Evolutionary conservation across 2,888 invertebrate species (phyloP).

Genomic region (Rhabditoides inermis): DNA sequence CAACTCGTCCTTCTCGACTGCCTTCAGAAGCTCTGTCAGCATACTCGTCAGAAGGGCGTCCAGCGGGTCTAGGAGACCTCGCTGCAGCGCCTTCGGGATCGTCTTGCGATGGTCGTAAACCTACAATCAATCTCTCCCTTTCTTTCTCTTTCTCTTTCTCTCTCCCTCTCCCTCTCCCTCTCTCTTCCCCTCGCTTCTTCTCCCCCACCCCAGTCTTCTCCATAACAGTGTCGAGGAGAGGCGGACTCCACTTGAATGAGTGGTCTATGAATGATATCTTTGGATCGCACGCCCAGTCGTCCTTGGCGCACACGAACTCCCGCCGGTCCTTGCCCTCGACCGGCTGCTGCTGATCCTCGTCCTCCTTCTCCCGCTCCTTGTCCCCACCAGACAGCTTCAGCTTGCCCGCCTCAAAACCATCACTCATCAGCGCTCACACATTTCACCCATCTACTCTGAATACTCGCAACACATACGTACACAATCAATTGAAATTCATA

Average conservation of each 20-base stretch:
- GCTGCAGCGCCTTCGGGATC: conserved; percentile 97
- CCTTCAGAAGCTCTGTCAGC: conserved; percentile 5
- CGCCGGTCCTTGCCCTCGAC: too few species aligned
- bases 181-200: background rate
- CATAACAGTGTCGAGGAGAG: conserved; percentile 93
- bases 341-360: background rate
- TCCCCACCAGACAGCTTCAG: background rate
- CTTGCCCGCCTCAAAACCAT: background rate
- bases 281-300: conserved; percentile 92
- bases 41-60: conserved; percentile 73
- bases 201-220: conserved; percentile 67
- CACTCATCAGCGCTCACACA: background rate
- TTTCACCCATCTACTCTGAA: background rate
- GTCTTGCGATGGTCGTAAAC: conserved; percentile 94
- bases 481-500: too few species aligned
- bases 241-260: conserved; percentile 71
- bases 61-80: conserved; percentile 92
- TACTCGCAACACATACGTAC: too few species aligned
- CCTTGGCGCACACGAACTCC: too few species aligned
- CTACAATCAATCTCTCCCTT: conserved; percentile 13
- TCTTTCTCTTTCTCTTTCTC: background rate
- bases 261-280: conserved; percentile 55
- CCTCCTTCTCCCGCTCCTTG: background rate
- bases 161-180: background rate
- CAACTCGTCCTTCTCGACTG: conserved; percentile 1